A percentile compares a stretch with the other conserved stretches of the same genome.
phyloP scores from a whole-genome alignment of 92 coral and sea anemone genomes.

The Scolanthus callimorphus region DNA sequence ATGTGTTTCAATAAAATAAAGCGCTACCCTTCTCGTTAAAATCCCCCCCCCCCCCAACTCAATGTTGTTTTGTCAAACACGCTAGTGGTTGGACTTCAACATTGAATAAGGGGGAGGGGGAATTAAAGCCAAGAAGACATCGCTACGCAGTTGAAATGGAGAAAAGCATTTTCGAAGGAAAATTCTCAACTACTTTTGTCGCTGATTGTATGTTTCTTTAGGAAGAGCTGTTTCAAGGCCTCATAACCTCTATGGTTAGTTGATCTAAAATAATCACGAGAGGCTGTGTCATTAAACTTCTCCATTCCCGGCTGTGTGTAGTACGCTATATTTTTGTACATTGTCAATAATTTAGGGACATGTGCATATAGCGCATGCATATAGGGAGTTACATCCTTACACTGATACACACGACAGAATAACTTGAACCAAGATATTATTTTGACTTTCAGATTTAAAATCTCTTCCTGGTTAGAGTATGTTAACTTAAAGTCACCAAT shows the following conservation, averaged over 20 bases:
- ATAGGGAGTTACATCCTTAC: conserved; percentile 39
- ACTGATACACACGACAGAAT: conserved; percentile 20
- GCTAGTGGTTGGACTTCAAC: no score
- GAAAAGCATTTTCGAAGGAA: no score
- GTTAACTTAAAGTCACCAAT: conserved; percentile 19
- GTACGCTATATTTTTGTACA: conserved; percentile 33
- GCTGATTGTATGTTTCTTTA: conserved; percentile 15
- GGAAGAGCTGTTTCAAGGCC: conserved; percentile 16
- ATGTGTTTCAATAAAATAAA: no score
- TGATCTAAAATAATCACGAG: conserved; percentile 51
- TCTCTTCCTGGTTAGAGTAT: conserved; percentile 1
- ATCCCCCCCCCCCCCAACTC: no score
- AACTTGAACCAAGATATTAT: no score
- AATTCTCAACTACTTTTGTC: no score
- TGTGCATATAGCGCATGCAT: conserved; percentile 50
- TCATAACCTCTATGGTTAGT: conserved; percentile 43
- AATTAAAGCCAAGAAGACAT: no score
- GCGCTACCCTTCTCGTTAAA: no score
- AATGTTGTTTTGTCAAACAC: no score
- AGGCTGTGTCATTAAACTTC: conserved; percentile 48
- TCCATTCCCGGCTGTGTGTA: conserved; percentile 59
- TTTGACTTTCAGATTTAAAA: conserved; percentile 20
- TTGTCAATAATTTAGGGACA: conserved; percentile 35
- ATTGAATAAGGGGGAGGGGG: no score
- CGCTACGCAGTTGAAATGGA: no score